Evolutionary conservation across 2,113 vertebrate species (phyloP).

Genomic region (Nannobrachium achirus): DNA sequence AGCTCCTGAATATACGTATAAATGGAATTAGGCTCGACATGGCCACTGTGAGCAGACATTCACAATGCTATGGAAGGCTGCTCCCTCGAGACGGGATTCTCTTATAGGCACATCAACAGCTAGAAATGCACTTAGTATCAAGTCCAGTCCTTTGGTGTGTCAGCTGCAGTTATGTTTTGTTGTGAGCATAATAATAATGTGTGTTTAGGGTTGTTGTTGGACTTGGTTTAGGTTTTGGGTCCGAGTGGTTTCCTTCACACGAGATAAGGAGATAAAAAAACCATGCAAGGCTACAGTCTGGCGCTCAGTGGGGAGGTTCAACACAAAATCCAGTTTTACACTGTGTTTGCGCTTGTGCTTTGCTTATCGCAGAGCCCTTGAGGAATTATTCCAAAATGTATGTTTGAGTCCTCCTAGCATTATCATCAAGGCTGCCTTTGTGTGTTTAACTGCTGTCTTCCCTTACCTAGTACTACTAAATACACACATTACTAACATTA

Average conservation of each 20-base stretch:
- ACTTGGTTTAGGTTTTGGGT: constrained; percentile 29
- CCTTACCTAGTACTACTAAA: constrained; percentile 31
- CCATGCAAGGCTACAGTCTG: constrained; percentile 4
- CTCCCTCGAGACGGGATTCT: constrained; percentile 52
- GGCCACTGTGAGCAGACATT: constrained; percentile 54
- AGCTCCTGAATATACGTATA: constrained; percentile 75
- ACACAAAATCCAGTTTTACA: constrained; percentile 30
- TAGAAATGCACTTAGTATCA: constrained; percentile 62
- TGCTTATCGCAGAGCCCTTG: constrained; percentile 17
- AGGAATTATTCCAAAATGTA: constrained; percentile 20
- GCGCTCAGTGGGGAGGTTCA: constrained; percentile 34
- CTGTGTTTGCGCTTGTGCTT: constrained; percentile 17
- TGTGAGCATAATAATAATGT: constrained; percentile 25
- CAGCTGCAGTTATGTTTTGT: constrained; percentile 49
- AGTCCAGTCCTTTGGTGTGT: constrained; percentile 43
- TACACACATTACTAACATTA: constrained; percentile 3
- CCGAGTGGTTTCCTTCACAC: constrained; percentile 34
- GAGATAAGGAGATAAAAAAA: constrained; percentile 50
- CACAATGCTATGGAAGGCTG: constrained; percentile 27
- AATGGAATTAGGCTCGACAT: constrained; percentile 75
- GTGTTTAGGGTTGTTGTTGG: constrained; percentile 20
- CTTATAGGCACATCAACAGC: constrained; percentile 71
- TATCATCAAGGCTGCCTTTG: constrained; percentile 30
- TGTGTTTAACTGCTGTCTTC: constrained; percentile 38
- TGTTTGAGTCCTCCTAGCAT: constrained; percentile 23